Base-by-base conservation (phyloP, 2,797 vertebrate species). In the Diceros bicornis region DNA sequence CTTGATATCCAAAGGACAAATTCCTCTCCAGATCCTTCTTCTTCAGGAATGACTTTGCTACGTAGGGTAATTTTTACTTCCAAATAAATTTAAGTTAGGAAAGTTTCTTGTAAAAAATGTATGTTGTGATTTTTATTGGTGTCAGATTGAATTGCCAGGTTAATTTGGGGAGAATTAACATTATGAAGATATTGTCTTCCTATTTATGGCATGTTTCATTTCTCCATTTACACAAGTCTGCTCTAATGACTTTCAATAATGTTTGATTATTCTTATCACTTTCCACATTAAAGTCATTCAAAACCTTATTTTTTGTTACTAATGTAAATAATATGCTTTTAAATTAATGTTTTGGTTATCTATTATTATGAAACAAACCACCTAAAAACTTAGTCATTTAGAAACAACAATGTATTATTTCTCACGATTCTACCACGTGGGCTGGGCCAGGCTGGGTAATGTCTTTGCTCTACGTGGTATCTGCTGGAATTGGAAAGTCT, bases 221-320 rank as follows among this genome's bases (percentile, higher is more conserved):
- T 93, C 62, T 71, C 32, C 21, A 72, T 78, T 91, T 68, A 93
- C 16, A 32, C 41, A 68, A 0, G 25, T 78, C 14, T 37, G 74
- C 37, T 57, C 78, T 84, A 91, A 34, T 68, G 21, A 57, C 18
- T 77, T 88, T 72, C 7, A 59, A 27, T 71, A 64, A 47, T 23
- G 34, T 72, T 83, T 91, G 17, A 71, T 50, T 71, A 59, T 61
- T 89, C 27, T 84, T 91, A 84, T 41, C 89, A 74, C 4, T 84
- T 84, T 92, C 41, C 32, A 85, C 14, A 62, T 44, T 59, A 34
- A 74, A 74, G 21, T 82, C 44, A 88, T 74, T 68, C 64, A 82
- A 83, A 87, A 79, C 29, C 20, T 74, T 91, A n/a, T 52, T 84
- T 69, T 93, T 91, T 89, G 23, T 79, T 68, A 50, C 27, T 52